Evolutionary conservation across 2,888 invertebrate species (phyloP).

Genomic region (Geotrupes spiniger): DNA sequence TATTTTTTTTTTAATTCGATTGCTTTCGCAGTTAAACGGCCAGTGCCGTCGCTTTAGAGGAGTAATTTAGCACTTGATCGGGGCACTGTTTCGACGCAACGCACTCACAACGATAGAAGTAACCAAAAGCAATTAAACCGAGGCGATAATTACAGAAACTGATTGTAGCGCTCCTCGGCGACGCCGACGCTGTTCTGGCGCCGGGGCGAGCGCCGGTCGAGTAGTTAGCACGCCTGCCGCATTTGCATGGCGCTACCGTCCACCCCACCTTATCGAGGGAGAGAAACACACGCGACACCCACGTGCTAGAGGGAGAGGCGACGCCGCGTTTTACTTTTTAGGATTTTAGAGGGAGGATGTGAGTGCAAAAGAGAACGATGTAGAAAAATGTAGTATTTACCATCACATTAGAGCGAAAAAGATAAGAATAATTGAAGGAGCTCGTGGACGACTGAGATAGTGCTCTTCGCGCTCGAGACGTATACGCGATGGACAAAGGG

Average conservation of each 20-base stretch:
- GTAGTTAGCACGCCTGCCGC: constrained; percentile 52
- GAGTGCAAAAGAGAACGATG: constrained; percentile 34
- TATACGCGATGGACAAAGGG: constrained; percentile 32
- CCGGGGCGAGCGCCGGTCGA: constrained; percentile 48
- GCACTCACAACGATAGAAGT: constrained; percentile 35
- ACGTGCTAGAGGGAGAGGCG: constrained; percentile 24
- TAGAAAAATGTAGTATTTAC: constrained; percentile 42
- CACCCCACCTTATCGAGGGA: constrained; percentile 32
- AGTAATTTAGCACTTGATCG: constrained; percentile 4
- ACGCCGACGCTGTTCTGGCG: constrained; percentile 51
- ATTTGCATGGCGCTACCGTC: constrained; percentile 49
- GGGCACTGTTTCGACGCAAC: constrained; percentile 21
- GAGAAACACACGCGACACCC: constrained; percentile 31
- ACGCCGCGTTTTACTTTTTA: constrained; percentile 45
- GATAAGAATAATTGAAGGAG: constrained; percentile 33
- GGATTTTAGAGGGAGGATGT: constrained; percentile 36
- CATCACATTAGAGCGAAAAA: constrained; percentile 39
- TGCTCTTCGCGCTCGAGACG: constrained; percentile 32
- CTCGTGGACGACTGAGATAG: constrained; percentile 32
- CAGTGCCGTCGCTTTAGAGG: too few relatives aligned
- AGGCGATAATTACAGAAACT: constrained; percentile 46
- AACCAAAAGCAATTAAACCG: constrained; percentile 36
- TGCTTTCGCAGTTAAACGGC: constrained; percentile 8
- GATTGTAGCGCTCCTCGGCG: constrained; percentile 49
- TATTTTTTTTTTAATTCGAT: constrained; percentile 7